Base-by-base conservation (phyloP, 2,113 vertebrate genomes). In the Oncorhynchus tshawytscha region DNA sequence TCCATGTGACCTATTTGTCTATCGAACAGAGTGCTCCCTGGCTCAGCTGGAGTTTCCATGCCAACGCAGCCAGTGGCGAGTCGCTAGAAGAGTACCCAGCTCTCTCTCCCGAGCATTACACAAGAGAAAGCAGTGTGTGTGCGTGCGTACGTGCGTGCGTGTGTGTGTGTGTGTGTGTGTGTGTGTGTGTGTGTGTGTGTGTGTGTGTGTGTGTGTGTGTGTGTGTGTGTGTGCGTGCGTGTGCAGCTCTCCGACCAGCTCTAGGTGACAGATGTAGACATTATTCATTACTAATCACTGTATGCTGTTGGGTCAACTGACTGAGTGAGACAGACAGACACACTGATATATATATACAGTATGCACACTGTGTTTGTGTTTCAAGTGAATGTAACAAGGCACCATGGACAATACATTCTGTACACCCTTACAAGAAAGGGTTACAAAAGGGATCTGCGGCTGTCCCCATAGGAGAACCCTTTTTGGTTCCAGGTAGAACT, bases 21-120 rank as follows among this genome's bases (percentile, higher is more conserved):
- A 92, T 91, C 86, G 84, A 90, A 90, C 90, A 91, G 80, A 88
- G 88, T 88, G 89, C 91, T 92, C 91, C 89, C 60, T 88, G 75
- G 80, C 90, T 91, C 86, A 70, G 83, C 83, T 65, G 75, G 74
- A 88, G 91, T 93, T 93, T 91, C 95, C 93, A 95, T 93, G 94
- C 92, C 87, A 90, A 95, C 92, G 88, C 78, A 77, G 80, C 84
- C 82, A 91, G 91, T 91, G 90, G 93, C 90, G 84, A 94, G 89
- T 93, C 90, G 90, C 85, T 91, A 89, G 83, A 91, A 85, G 88
- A 94, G 91, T 88, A 84, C 84, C 80, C 77, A 80, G 76, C 65
- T 82, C 29, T 34, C 29, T 51, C 45, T 31, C 31, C 64, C 15
- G n/a, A 74, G 73, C 68, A 67, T 69, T 79, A 86, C 86, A 77